phyloP scores from a whole-genome alignment of 2,888 invertebrate species.

The Sarcophaga subvicina region DNA sequence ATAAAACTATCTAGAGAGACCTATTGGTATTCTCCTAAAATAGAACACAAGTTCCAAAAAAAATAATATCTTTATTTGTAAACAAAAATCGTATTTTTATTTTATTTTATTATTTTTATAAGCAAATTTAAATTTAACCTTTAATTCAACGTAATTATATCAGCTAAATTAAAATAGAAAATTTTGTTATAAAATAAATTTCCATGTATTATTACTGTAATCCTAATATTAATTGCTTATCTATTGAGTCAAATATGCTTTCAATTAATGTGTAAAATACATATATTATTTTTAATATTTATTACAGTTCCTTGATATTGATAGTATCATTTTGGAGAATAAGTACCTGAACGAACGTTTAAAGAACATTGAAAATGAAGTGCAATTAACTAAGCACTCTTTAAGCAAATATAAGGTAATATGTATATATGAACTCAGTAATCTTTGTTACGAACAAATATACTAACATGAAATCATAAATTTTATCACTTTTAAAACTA shows the following conservation, averaged over 20 bases:
- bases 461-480: constrained; percentile 29
- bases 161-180: too few species aligned
- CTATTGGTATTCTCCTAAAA: too few species aligned
- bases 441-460: not conserved
- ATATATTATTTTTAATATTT: constrained; percentile 5
- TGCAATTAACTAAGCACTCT: constrained; percentile 88
- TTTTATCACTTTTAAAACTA: constrained; percentile 33
- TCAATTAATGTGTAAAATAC: not conserved
- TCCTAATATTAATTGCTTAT: too few species aligned
- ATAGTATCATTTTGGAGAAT: constrained; percentile 91
- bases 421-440: not conserved
- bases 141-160: too few species aligned
- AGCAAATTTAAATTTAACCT: too few species aligned
- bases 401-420: constrained; percentile 89
- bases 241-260: not conserved
- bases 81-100: too few species aligned
- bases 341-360: constrained; percentile 92
- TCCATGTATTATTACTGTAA: too few species aligned
- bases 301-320: constrained; percentile 87
- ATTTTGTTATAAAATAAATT: too few species aligned
- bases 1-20: too few species aligned
- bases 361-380: constrained; percentile 90
- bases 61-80: too few species aligned
- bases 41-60: too few species aligned
- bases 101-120: too few species aligned